These are phyloP conservation scores for Calcarius lapponicus DNA, from an alignment of 2,797 vertebrate species.

Conservation along the genomic window DNA sequence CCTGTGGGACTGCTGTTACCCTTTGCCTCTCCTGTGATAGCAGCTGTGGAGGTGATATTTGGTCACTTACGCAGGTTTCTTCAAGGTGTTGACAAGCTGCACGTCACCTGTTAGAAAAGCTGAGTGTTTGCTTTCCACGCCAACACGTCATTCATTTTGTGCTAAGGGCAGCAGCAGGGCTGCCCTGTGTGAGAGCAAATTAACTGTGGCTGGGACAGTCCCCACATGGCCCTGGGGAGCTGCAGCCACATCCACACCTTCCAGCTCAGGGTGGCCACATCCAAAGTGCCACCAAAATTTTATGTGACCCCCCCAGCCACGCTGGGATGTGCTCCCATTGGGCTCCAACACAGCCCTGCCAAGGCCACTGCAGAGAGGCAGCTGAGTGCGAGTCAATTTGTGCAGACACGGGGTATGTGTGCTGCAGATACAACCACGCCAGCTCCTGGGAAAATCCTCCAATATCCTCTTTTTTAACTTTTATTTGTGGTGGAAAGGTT, in stretches of 20 bases:
- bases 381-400: rapidly evolving
- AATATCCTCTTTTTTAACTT: neutral
- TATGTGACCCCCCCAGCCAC: rapidly evolving
- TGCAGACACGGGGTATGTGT: rapidly evolving
- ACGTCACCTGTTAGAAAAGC: neutral
- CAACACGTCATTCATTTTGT: rapidly evolving
- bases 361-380: rapidly evolving
- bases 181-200: rapidly evolving
- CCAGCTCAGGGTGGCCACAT: neutral
- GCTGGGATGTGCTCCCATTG: neutral
- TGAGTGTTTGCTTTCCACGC: neutral
- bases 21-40: neutral
- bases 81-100: neutral
- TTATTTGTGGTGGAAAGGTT: neutral
- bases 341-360: neutral
- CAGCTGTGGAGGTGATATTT: neutral
- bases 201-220: rapidly evolving
- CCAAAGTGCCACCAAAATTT: neutral
- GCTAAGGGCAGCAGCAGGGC: neutral
- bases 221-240: rapidly evolving
- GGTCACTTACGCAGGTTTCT: neutral
- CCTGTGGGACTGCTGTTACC: neutral
- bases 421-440: rapidly evolving
- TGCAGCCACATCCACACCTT: neutral
- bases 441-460: neutral